Base-by-base conservation (phyloP, 2,113 vertebrate species). In the Podiceps cristatus region DNA sequence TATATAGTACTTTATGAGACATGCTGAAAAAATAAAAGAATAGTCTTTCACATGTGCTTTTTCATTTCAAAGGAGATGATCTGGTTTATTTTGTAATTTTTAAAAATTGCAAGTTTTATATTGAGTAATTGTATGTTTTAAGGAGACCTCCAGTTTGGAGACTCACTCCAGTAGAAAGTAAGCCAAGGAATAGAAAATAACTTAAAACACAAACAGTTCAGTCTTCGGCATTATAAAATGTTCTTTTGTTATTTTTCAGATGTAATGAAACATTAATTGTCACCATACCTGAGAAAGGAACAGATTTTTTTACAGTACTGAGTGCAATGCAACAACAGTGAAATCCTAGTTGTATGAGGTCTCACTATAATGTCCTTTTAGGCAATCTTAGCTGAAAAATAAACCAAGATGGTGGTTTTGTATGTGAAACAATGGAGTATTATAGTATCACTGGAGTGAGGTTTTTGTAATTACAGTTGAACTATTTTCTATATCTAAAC, bases 391-490 rank as follows among this genome's bases (percentile, higher is more conserved):
- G n/a, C 15, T 74, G n/a, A 72, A 90, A 83, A 78, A 80, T 63
- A 66, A 75, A 15, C 44, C 5, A 7, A 56, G 45, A 33, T 0
- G 0, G 5, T 60, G 18, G 19, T 5, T 60, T 75, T 66, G 7
- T 75, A 5, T 40, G 37, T 33, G 17, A 84, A 84, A 45, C 50
- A 45, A 45, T 20, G 9, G 18, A 44, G 5, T 52, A 53, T n/a
- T 53, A 68, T 22, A 11, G 10, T 37, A 64, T 75, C 60, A 20
- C 19, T 74, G 17, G 22, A 31, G 23, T 55, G 50, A 58, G 8
- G 3, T 52, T 60, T 84, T 75, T 75, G 5, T 4, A 55, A 8
- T 66, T 75, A n/a, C 9, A 45, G 2, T 62, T 58, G 16, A 77
- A 67, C 24, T 31, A 67, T 7, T 82, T 56, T 15, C 27, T 58